Evolutionary conservation across 2,888 invertebrate genomes (phyloP).

Genomic region (Lamellibrachia columna): DNA sequence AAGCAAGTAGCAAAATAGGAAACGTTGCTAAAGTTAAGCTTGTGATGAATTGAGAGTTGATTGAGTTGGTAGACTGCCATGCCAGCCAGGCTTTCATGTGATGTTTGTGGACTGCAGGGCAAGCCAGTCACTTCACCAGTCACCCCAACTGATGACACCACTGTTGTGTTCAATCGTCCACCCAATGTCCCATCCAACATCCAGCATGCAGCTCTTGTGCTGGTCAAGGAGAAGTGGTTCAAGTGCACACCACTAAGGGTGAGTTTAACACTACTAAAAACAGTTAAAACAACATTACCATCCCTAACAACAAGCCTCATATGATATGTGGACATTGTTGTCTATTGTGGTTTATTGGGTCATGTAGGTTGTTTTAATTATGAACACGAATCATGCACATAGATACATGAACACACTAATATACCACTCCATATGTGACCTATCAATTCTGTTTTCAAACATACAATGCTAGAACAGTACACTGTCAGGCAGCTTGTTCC

Average conservation of each 20-base stretch:
- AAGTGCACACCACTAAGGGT: constrained; percentile 83
- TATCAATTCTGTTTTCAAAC: background rate
- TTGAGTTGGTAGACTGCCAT: background rate
- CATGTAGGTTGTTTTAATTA: background rate
- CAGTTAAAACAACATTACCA: background rate
- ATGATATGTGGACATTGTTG: background rate
- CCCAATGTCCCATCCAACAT: background rate
- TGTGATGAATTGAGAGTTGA: background rate
- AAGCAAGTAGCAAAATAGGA: background rate
- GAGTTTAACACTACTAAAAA: constrained; percentile 47
- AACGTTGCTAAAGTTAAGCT: background rate
- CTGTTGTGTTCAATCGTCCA: background rate
- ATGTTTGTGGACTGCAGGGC: background rate
- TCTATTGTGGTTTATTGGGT: background rate
- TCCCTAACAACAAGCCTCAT: background rate
- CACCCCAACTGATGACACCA: background rate
- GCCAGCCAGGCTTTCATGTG: background rate
- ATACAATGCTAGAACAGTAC: background rate
- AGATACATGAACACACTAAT: no score
- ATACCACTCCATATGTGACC: background rate
- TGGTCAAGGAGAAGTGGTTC: constrained; percentile 90
- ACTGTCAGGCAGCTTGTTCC: no score
- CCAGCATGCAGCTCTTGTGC: constrained; percentile 73
- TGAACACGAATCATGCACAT: background rate
- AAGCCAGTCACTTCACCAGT: background rate